Percentiles rank a stretch among this genome's conserved stretches.
These are phyloP conservation scores for Caenorhabditis macrosperma DNA, from an alignment of 2,888 invertebrate species.

Conservation along the genomic window DNA sequence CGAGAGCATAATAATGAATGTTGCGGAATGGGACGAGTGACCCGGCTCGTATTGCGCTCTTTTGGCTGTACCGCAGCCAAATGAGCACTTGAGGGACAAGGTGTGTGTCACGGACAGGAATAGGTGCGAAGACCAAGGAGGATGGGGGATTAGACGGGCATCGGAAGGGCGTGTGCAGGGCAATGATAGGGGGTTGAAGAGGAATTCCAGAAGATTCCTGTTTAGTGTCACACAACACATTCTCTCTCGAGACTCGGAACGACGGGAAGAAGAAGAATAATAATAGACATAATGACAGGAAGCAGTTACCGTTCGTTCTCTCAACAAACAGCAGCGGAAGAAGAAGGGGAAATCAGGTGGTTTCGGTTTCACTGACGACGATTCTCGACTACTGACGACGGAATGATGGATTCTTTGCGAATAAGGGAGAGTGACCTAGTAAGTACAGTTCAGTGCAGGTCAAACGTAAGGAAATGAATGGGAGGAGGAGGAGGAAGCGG, in stretches of 20 bases:
- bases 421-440: constrained; percentile 43
- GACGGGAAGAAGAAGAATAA: constrained; percentile 3
- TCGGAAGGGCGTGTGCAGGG: neutral
- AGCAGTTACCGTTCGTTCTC: constrained; percentile 25
- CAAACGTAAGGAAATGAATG: constrained; percentile 53
- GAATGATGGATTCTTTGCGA: constrained; percentile 42
- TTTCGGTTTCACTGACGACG: constrained; percentile 30
- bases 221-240: constrained; percentile 16
- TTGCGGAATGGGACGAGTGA: constrained; percentile 42
- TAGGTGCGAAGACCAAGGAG: constrained; percentile 26
- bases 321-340: constrained; percentile 34
- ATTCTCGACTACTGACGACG: constrained; percentile 28
- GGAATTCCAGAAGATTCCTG: constrained; percentile 5
- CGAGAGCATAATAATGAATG: constrained; percentile 55
- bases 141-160: constrained; percentile 21
- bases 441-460: constrained; percentile 55
- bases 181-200: neutral
- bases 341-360: constrained; percentile 48
- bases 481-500: constrained; percentile 12
- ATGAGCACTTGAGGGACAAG: constrained; percentile 35
- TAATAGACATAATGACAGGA: constrained; percentile 42
- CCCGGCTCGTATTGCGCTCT: constrained; percentile 35
- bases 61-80: constrained; percentile 30
- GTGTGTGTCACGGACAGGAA: constrained; percentile 13
- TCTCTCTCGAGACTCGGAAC: constrained; percentile 17